Evolutionary conservation across 2,113 vertebrate genomes (phyloP).

Genomic region (Solenodon paradoxus): DNA sequence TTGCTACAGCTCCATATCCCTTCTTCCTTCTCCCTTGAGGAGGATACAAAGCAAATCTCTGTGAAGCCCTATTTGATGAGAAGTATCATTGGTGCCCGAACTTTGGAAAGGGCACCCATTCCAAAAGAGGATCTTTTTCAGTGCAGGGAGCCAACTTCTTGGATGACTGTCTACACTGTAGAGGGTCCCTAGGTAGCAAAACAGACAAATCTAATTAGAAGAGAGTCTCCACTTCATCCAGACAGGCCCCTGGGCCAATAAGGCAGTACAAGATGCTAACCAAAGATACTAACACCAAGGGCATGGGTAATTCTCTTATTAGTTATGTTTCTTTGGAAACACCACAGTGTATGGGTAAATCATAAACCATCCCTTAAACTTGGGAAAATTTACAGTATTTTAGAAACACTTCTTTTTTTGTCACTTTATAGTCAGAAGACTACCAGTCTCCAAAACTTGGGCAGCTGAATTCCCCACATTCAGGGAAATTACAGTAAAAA

Average conservation of each 20-base stretch:
- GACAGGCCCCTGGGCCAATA: background rate
- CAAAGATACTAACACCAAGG: conserved; percentile 25
- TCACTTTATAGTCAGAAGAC: background rate
- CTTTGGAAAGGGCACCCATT: background rate
- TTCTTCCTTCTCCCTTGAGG: too few relatives aligned
- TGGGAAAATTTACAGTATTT: background rate
- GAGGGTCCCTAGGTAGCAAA: background rate
- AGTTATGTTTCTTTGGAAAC: background rate
- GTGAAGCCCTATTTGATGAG: background rate
- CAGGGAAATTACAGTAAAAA: background rate
- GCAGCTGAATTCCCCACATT: background rate
- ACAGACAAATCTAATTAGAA: background rate
- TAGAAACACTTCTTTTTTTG: background rate
- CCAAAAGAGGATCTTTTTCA: background rate
- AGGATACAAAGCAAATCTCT: background rate
- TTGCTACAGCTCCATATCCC: too few relatives aligned
- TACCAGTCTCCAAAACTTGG: background rate
- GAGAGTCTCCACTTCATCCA: background rate
- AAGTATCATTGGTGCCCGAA: conserved; percentile 33
- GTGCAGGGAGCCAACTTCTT: background rate
- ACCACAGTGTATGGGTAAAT: background rate
- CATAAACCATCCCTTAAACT: background rate
- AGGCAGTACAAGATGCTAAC: conserved; percentile 16
- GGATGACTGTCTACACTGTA: background rate
- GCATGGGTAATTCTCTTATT: background rate